Percentiles rank a stretch among this genome's conserved stretches.
Conservation (phyloP, 2,113 vertebrate genomes). For the Camelus bactrianus region DNA sequence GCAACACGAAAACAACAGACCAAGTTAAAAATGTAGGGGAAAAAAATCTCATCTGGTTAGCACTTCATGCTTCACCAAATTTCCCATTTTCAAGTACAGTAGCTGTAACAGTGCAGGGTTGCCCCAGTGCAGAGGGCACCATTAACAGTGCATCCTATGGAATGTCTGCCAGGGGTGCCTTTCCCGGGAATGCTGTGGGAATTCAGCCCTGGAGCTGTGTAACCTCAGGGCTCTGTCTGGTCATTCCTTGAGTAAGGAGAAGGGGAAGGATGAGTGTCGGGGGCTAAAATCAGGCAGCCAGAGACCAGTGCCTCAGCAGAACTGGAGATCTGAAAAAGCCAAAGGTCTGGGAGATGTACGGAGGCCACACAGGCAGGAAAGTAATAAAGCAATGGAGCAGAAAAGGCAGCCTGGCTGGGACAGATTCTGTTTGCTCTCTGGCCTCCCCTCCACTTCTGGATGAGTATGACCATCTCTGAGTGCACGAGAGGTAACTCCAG, state of each 20-base stretch:
- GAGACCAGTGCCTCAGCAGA: not conserved
- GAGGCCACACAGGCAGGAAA: not conserved
- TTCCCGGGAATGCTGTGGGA: not conserved
- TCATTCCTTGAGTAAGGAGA: not conserved
- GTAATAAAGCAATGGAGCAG: accelerated
- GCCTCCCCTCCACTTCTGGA: not conserved
- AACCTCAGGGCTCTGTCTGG: not conserved
- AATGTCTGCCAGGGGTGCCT: not conserved
- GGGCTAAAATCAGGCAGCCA: not conserved
- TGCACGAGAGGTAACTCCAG: not conserved
- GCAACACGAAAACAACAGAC: not conserved
- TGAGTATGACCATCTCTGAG: conserved; percentile 64
- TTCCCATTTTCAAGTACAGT: not conserved
- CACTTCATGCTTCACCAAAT: not conserved
- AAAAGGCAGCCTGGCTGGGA: not conserved
- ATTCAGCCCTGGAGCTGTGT: not conserved
- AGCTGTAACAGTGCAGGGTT: not conserved
- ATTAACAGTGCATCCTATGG: accelerated
- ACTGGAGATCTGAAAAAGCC: not conserved
- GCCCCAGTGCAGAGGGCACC: not conserved
- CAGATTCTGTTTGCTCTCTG: not conserved
- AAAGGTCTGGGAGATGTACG: not conserved
- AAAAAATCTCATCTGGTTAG: not conserved
- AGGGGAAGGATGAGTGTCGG: not conserved
- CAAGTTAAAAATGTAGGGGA: not conserved